Evolutionary conservation across 2,113 vertebrate genomes (phyloP).

Genomic region (Monarcha castaneiventris): DNA sequence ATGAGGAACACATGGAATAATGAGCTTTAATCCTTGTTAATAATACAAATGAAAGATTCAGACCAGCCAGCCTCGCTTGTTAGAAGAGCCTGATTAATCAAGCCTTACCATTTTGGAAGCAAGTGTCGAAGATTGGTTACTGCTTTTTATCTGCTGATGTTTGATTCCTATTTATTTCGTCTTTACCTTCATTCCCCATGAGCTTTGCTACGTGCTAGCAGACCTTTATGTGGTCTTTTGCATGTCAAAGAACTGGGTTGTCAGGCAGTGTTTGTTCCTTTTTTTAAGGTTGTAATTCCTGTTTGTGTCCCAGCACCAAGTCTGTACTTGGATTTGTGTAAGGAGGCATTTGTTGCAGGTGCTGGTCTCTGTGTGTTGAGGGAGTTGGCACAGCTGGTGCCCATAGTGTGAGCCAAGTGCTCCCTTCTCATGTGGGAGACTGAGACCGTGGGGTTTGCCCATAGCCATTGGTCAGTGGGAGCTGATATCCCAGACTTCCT

Average conservation of each 20-base stretch:
- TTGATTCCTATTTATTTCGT: not conserved
- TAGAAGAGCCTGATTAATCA: not conserved
- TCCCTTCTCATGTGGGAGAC: accelerated
- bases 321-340: accelerated
- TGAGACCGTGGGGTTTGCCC: accelerated
- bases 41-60: not conserved
- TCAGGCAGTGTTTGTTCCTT: not conserved
- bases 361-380: accelerated
- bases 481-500: not conserved
- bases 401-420: accelerated
- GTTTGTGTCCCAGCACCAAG: not conserved
- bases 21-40: conserved; percentile 7
- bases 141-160: not conserved
- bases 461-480: not conserved
- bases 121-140: not conserved
- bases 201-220: not conserved
- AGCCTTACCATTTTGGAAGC: not conserved
- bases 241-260: not conserved
- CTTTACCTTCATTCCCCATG: not conserved
- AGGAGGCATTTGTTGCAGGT: not conserved
- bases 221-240: not conserved
- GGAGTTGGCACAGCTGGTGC: no score
- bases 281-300: not conserved
- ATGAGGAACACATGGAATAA: not conserved
- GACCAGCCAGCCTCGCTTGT: not conserved